A percentile compares a stretch with the other conserved stretches of the same genome.
These are phyloP conservation scores for Prochilodus magdalenae DNA, from an alignment of 2,113 vertebrate genomes.

Conservation along the genomic window DNA sequence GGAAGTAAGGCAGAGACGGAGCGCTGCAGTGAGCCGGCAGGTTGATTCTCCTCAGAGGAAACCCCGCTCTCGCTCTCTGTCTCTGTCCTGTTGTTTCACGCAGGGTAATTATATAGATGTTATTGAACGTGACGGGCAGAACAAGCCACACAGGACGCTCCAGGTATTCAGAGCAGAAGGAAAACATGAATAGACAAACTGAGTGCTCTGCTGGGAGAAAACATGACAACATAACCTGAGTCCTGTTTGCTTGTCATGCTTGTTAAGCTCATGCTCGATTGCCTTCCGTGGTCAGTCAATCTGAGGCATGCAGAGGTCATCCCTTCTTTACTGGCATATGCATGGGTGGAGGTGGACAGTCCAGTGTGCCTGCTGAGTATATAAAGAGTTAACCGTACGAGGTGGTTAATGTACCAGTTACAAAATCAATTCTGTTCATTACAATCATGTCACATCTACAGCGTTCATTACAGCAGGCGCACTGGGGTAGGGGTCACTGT, in stretches of 20 bases:
- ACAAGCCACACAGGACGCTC: constrained; percentile 6
- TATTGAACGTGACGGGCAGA: constrained; percentile 27
- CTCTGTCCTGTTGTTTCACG: not conserved
- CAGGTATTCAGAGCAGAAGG: constrained; percentile 11
- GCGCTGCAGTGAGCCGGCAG: not conserved
- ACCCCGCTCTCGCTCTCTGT: not conserved
- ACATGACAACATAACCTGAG: constrained; percentile 1
- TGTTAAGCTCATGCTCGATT: not conserved
- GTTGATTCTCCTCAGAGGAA: not conserved
- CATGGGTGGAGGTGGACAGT: not conserved
- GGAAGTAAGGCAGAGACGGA: not conserved
- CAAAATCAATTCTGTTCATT: too few relatives aligned
- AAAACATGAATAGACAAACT: not conserved
- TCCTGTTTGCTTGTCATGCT: not conserved
- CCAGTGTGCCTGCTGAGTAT: not conserved
- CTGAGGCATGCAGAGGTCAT: not conserved
- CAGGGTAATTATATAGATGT: constrained; percentile 29
- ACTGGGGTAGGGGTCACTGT: too few relatives aligned
- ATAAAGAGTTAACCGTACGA: not conserved
- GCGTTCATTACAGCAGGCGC: too few relatives aligned
- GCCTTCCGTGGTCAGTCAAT: not conserved
- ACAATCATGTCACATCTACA: too few relatives aligned
- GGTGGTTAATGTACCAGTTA: not conserved
- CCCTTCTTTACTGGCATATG: not conserved
- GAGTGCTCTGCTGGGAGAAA: not conserved